These are phyloP conservation scores for Equus quagga DNA, from an alignment of 2,113 vertebrate species.

Conservation along the genomic window DNA sequence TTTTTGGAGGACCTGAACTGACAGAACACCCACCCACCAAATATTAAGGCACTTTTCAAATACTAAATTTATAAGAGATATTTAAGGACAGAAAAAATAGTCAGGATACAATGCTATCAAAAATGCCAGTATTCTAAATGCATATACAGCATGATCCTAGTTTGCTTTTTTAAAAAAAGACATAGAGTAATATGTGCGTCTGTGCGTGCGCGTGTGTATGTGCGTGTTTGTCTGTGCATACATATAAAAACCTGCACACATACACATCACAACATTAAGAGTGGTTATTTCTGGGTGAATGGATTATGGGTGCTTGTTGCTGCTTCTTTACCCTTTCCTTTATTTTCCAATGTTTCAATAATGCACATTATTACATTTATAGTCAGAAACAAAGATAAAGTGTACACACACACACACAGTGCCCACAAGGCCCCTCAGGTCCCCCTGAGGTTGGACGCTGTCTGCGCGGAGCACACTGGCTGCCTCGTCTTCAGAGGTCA, in stretches of 20 bases:
- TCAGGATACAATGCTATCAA: not conserved
- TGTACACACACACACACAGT: not conserved
- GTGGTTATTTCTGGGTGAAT: not conserved
- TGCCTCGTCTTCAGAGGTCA: not conserved
- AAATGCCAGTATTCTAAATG: slow-evolving; percentile 7
- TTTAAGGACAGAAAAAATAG: not conserved
- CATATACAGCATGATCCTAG: not conserved
- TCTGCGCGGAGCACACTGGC: not conserved
- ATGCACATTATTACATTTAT: not conserved
- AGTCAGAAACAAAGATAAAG: slow-evolving; percentile 35
- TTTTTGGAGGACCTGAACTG: not conserved
- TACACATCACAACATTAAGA: not conserved
- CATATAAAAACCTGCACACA: not conserved
- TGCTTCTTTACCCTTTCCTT: slow-evolving; percentile 19
- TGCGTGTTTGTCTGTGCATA: not conserved
- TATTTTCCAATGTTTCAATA: not conserved
- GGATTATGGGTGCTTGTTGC: not conserved
- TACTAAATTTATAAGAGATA: slow-evolving; percentile 7
- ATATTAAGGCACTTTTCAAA: slow-evolving; percentile 2
- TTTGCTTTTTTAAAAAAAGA: not conserved
- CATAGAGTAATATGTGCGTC: not conserved
- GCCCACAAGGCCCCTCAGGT: no score
- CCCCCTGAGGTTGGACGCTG: not conserved
- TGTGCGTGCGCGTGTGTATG: not conserved
- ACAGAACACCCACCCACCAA: not conserved